Evolutionary conservation across 1,140 invertebrate species (phyloP).

Genomic region (Dufourea novaeangliae): DNA sequence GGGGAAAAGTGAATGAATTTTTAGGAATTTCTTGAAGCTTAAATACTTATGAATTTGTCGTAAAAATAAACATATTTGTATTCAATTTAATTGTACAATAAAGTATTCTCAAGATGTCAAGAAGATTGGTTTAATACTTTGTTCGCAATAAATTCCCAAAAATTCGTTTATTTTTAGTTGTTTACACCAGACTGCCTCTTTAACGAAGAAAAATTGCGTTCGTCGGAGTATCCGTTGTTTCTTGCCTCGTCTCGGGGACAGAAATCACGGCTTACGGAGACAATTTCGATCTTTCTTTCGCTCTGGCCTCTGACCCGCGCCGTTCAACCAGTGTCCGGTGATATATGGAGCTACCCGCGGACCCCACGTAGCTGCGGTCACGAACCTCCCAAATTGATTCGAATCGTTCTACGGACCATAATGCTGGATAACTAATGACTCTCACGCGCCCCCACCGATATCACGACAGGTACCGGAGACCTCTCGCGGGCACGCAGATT

Average conservation of each 20-base stretch:
- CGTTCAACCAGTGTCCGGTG: slow-evolving; percentile 50
- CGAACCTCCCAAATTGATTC: slow-evolving; percentile 68
- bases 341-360: slow-evolving; percentile 61
- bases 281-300: slow-evolving; percentile 19
- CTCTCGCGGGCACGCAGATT: slow-evolving; percentile 26
- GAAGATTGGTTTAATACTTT: no score
- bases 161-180: no score
- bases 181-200: no score
- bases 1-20: no score
- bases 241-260: not conserved
- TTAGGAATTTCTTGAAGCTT: no score
- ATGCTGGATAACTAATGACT: slow-evolving; percentile 69
- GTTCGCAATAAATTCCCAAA: no score
- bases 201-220: not conserved
- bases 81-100: no score
- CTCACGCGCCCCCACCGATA: slow-evolving; percentile 44
- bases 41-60: no score
- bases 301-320: slow-evolving; percentile 3
- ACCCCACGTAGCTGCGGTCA: slow-evolving; percentile 54
- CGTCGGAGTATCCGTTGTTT: no score
- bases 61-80: no score
- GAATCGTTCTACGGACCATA: slow-evolving; percentile 66
- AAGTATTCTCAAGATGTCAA: no score
- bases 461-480: slow-evolving; percentile 53
- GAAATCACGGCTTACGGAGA: slow-evolving; percentile 34